These are phyloP conservation scores for Coronaproctus castanopsis DNA, from an alignment of 2,888 invertebrate genomes.

Conservation along the genomic window DNA sequence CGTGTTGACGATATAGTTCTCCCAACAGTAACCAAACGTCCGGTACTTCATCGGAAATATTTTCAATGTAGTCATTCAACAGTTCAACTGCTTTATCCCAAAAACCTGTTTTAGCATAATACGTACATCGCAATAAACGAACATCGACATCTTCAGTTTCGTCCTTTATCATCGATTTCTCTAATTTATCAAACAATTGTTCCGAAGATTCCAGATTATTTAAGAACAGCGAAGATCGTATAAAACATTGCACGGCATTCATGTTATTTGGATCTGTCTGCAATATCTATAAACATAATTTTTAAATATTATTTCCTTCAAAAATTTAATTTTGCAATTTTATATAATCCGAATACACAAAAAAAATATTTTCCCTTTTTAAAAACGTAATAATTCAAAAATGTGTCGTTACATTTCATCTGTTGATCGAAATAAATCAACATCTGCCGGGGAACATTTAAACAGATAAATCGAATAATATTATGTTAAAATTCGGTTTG, in stretches of 20 bases:
- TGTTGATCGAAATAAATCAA: too few relatives aligned
- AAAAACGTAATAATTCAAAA: background rate
- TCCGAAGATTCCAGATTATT: background rate
- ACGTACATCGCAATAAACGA: background rate
- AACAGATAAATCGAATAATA: too few relatives aligned
- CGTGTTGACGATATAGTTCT: constrained; percentile 2
- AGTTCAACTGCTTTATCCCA: background rate
- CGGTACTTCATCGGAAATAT: background rate
- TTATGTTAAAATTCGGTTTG: too few relatives aligned
- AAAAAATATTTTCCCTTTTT: background rate
- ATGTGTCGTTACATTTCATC: too few relatives aligned
- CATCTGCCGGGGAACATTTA: too few relatives aligned
- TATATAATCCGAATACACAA: background rate
- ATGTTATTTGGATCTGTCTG: background rate
- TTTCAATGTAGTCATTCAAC: background rate
- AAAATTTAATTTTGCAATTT: too few relatives aligned
- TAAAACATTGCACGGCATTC: background rate
- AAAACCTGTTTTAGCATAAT: background rate
- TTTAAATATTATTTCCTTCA: too few relatives aligned
- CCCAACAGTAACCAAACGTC: constrained; percentile 6
- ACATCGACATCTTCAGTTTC: background rate
- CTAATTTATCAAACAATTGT: background rate
- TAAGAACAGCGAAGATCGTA: background rate
- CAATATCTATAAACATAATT: constrained; percentile 2
- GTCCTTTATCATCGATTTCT: background rate